Evolutionary conservation across 2,113 vertebrate species (phyloP).

Genomic region (Rattus norvegicus): DNA sequence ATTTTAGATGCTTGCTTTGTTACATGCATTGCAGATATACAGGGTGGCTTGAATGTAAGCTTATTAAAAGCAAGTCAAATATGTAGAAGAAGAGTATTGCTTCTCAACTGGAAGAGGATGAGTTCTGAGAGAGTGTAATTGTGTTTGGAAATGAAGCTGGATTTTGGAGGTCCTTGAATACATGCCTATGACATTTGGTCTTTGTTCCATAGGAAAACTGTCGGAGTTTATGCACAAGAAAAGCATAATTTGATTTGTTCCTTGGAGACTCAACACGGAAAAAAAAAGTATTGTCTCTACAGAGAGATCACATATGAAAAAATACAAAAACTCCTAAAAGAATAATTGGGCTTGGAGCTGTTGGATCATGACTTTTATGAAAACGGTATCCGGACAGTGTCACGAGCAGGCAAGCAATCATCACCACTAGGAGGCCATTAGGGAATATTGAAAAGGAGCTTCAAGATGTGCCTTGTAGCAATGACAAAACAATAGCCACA

Average conservation of each 20-base stretch:
- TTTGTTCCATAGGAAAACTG: conserved; percentile 57
- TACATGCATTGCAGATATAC: background rate
- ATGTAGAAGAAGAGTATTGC: background rate
- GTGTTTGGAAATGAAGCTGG: conserved; percentile 28
- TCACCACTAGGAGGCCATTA: conserved; percentile 45
- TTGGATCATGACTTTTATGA: conserved; percentile 50
- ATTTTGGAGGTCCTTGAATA: conserved; percentile 13
- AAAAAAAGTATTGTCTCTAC: conserved; percentile 50
- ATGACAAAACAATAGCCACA: background rate
- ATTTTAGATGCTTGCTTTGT: conserved; percentile 8
- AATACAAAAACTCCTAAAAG: conserved; percentile 22
- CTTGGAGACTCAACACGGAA: conserved; percentile 62
- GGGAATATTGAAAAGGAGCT: conserved; percentile 42
- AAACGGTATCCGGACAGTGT: background rate
- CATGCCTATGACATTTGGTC: conserved; percentile 41
- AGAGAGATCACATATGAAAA: conserved; percentile 52
- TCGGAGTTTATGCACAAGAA: conserved; percentile 60
- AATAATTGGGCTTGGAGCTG: conserved; percentile 53
- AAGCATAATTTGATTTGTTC: conserved; percentile 70
- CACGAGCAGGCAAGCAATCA: background rate
- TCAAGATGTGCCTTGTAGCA: background rate
- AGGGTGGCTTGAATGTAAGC: background rate
- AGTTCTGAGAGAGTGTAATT: background rate
- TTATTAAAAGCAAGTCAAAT: conserved; percentile 16
- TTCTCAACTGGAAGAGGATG: background rate